Evolutionary conservation across 2,797 vertebrate species (phyloP), one percentile per base, ranked within the genome.

Genomic region (Gambusia yucatana): DNA sequence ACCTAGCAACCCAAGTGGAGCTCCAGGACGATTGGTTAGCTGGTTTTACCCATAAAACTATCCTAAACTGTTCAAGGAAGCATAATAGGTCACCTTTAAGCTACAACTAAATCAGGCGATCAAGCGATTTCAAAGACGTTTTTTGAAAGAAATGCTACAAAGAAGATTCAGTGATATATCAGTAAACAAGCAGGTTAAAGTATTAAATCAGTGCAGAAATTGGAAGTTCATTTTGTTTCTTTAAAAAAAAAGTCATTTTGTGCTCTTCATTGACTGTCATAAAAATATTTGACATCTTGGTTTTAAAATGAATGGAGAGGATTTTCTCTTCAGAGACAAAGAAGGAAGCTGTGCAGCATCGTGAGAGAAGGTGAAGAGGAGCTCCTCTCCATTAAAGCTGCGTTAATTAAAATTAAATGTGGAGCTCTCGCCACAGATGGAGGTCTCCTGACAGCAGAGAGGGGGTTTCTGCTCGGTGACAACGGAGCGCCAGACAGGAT

Each of bases 271-370:
- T 72, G 75, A 46, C 41, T 1, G 0, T 65, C 25, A 16, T 82
- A 85, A 28, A 90, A 90, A 91, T 0, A 8, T 44, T 82, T 81
- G 84, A 88, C 79, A 84, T 89, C 83, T 71, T 86, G 11, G 13
- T 13, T 61, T 4, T 5, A 44, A 80, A 65, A 86, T 55, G 13
- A 71, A 50, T 6, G 0, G 69, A 76, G 79, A 75, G 22, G 75
- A 41, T 48, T 82, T 79, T 81, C 52, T n/a, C 75, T 72, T 81
- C 61, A 65, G 73, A 75, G 39, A 80, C 25, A 39, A 67, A 78
- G 52, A 67, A 65, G 72, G 82, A 63, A 82, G 73, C 44, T 72
- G 61, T 85, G 84, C 86, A 88, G 83, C 88, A 81, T 25, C 72
- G 14, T 61, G 16, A n/a, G 61, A 72, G 85, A 43, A 70, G 63